Evolutionary conservation across 1,140 invertebrate species (phyloP).

Genomic region (Calephelis virginiensis): DNA sequence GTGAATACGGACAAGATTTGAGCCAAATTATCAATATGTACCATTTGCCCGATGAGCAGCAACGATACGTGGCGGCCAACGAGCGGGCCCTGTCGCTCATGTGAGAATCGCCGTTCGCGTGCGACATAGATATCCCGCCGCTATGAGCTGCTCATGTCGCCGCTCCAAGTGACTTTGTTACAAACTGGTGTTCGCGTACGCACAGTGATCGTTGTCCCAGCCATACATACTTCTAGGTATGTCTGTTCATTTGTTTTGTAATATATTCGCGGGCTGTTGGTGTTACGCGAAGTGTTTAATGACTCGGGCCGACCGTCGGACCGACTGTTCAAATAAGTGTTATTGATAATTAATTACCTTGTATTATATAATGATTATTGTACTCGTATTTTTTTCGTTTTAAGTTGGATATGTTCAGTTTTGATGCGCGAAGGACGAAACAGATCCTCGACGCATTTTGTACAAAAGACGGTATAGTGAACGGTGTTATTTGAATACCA

Average conservation of each 20-base stretch:
- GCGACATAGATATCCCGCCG: constrained; percentile 79
- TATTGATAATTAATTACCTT: constrained; percentile 69
- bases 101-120: constrained; percentile 78
- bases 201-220: constrained; percentile 64
- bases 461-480: constrained; percentile 61
- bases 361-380: constrained; percentile 75
- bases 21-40: constrained; percentile 83
- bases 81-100: constrained; percentile 78
- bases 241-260: constrained; percentile 73
- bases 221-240: constrained; percentile 72
- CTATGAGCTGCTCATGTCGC: constrained; percentile 67
- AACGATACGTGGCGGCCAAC: constrained; percentile 68
- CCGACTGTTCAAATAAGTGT: constrained; percentile 66
- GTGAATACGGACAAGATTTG: constrained; percentile 83
- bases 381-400: constrained; percentile 67
- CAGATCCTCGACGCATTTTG: constrained; percentile 41
- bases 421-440: constrained; percentile 58
- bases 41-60: constrained; percentile 79
- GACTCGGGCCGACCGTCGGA: constrained; percentile 47
- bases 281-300: constrained; percentile 63
- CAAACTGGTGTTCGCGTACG: constrained; percentile 36
- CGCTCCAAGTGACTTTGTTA: constrained; percentile 61
- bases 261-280: constrained; percentile 51
- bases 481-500: constrained; percentile 74
- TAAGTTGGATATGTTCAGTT: constrained; percentile 72